Conservation (phyloP, 2,888 invertebrate species). For the Xestia ashworthii region DNA sequence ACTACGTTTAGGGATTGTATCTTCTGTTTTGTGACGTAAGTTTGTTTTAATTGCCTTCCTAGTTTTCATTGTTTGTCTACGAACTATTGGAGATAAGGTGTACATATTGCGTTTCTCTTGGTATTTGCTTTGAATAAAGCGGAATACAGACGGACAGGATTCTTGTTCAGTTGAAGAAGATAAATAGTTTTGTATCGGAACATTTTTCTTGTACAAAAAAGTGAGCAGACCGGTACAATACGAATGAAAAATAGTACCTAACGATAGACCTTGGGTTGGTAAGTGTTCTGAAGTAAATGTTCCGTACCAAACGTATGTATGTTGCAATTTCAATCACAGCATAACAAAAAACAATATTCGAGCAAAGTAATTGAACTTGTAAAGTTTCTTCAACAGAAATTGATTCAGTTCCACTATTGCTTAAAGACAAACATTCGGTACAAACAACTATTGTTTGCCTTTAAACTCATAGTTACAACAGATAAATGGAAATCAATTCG, state of each 20-base stretch:
- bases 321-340: constrained; percentile 7
- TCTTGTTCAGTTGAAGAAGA: constrained; percentile 30
- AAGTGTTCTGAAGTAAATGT: constrained; percentile 22
- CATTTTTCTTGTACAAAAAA: constrained; percentile 9
- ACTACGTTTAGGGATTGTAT: constrained; percentile 33
- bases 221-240: constrained; percentile 11
- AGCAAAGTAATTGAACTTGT: constrained; percentile 43
- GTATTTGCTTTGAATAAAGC: constrained; percentile 24
- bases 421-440: constrained; percentile 46
- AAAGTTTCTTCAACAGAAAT: constrained; percentile 32
- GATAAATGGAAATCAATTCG: constrained; percentile 58
- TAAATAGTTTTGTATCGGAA: constrained; percentile 3
- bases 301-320: constrained; percentile 26
- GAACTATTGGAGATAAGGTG: constrained; percentile 30
- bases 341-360: constrained; percentile 28
- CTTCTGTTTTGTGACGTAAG: constrained; percentile 31
- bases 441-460: constrained; percentile 54
- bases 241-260: constrained; percentile 13
- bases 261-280: constrained; percentile 17
- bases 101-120: constrained; percentile 25
- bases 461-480: constrained; percentile 40
- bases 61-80: constrained; percentile 35
- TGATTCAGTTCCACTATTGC: constrained; percentile 44
- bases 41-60: constrained; percentile 43
- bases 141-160: neutral